Conservation (phyloP, 1,140 invertebrate species). For the Eupristina koningsbergeri region DNA sequence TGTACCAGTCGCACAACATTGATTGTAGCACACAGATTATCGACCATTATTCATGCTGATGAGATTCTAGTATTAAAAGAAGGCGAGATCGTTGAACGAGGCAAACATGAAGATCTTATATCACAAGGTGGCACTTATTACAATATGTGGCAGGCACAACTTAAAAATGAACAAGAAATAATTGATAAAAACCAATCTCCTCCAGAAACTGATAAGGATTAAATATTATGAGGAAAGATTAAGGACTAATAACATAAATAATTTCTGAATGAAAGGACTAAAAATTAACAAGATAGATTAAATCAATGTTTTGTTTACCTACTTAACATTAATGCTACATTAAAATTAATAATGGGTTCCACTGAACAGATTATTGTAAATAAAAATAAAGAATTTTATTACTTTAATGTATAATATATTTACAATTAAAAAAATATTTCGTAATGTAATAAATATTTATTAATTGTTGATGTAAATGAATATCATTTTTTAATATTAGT, state of each 20-base stretch:
- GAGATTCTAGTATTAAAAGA: conserved; percentile 93
- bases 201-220: not conserved
- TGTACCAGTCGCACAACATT: conserved; percentile 91
- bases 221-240: conserved; percentile 3
- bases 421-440: not conserved
- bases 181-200: not conserved
- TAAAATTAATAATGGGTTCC: no score
- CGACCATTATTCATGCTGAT: conserved; percentile 94
- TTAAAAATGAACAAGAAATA: conserved; percentile 76
- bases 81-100: conserved; percentile 92
- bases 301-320: not conserved
- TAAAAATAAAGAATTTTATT: not conserved
- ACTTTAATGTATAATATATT: not conserved
- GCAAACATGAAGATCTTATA: conserved; percentile 87
- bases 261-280: not conserved
- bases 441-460: not conserved
- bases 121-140: conserved; percentile 81
- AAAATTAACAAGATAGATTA: not conserved
- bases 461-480: no score
- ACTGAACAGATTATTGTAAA: not conserved
- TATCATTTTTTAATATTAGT: no score
- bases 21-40: conserved; percentile 93
- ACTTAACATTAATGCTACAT: no score
- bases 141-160: conserved; percentile 92
- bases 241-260: conserved; percentile 17